Evolutionary conservation across 2,888 invertebrate genomes (phyloP).

Genomic region (Eretmocerus hayati): DNA sequence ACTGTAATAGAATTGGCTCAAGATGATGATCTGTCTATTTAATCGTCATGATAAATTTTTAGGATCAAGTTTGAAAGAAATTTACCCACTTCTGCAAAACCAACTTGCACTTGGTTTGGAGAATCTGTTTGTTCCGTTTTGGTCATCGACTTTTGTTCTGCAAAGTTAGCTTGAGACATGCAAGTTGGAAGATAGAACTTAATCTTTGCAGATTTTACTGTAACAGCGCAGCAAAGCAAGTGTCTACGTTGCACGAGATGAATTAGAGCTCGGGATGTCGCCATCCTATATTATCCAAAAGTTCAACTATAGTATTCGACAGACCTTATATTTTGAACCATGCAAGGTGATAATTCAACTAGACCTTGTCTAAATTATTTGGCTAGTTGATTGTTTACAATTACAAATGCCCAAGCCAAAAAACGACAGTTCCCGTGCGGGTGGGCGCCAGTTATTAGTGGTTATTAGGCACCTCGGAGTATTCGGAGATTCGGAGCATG

Average conservation of each 20-base stretch:
- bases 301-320: no score
- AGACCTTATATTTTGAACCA: no score
- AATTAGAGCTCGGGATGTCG: slow-evolving; percentile 29
- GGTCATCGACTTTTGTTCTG: slow-evolving; percentile 29
- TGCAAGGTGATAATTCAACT: no score
- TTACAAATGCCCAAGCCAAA: no score
- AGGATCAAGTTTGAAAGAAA: slow-evolving; percentile 21
- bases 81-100: slow-evolving; percentile 41
- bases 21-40: not conserved
- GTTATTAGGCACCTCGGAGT: no score
- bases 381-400: no score
- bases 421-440: no score
- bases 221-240: slow-evolving; percentile 18
- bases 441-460: no score
- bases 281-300: slow-evolving; percentile 33
- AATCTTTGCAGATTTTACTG: slow-evolving; percentile 17
- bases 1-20: slow-evolving; percentile 48
- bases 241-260: slow-evolving; percentile 26
- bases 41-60: not conserved
- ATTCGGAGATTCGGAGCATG: no score
- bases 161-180: slow-evolving; percentile 23
- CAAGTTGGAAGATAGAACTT: slow-evolving; percentile 11
- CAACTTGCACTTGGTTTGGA: slow-evolving; percentile 31
- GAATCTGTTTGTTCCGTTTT: slow-evolving; percentile 26
- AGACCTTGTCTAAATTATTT: no score